phyloP scores from a whole-genome alignment of 2,797 vertebrate species.

The Takifugu rubripes region DNA sequence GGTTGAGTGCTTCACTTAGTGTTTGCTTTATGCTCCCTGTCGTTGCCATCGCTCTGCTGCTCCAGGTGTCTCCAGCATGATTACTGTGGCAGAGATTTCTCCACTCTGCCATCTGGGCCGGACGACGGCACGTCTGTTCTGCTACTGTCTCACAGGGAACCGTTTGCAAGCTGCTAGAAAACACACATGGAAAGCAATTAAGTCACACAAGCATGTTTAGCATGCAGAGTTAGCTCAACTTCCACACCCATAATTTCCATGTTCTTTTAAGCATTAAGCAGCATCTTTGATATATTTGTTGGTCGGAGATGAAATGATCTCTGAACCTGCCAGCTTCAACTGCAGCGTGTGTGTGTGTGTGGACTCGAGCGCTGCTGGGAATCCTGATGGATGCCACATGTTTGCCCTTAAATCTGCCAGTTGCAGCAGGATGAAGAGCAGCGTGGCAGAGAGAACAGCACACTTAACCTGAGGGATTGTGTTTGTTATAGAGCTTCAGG shows the following conservation, averaged over 20 bases:
- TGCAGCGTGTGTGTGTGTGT: too few relatives aligned
- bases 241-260: too few relatives aligned
- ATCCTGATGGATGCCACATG: constrained; percentile 18
- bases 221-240: too few relatives aligned
- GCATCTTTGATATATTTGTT: too few relatives aligned
- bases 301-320: too few relatives aligned
- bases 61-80: constrained; percentile 49
- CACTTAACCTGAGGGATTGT: constrained; percentile 37
- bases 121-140: neutral
- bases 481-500: constrained; percentile 22
- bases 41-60: constrained; percentile 18
- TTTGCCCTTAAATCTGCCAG: constrained; percentile 30
- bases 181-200: constrained; percentile 1
- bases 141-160: constrained; percentile 6
- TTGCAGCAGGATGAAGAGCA: constrained; percentile 3
- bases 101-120: constrained; percentile 42
- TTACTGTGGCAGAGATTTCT: constrained; percentile 50
- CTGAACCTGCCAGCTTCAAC: too few relatives aligned
- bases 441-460: constrained; percentile 26
- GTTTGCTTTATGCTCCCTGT: constrained; percentile 26
- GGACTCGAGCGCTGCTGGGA: constrained; percentile 17
- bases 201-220: too few relatives aligned
- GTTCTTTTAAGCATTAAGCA: too few relatives aligned
- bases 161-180: constrained; percentile 14
- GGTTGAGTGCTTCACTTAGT: constrained; percentile 46